phyloP scores from a whole-genome alignment of 2,888 invertebrate species.

The Parthenolecanium corni region DNA sequence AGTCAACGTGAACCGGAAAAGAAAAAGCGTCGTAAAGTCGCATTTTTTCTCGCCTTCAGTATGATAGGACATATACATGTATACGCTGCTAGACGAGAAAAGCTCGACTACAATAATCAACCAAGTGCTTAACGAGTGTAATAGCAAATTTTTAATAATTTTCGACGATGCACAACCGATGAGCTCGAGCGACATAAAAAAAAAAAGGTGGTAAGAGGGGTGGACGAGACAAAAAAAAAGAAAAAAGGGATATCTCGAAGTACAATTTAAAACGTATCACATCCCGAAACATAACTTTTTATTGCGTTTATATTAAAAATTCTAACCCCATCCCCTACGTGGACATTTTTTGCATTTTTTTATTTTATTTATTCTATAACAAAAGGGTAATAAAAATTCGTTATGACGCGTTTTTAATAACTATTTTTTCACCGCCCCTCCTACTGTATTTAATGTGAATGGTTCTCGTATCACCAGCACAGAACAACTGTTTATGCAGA shows the following conservation, averaged over 20 bases:
- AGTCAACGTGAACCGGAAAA: too few relatives aligned
- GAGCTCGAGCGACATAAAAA: not conserved
- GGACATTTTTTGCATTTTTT: not conserved
- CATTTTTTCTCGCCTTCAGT: too few relatives aligned
- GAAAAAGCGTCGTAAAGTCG: too few relatives aligned
- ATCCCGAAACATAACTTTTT: slow-evolving; percentile 13
- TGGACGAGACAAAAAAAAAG: too few relatives aligned
- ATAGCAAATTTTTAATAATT: not conserved
- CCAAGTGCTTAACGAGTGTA: not conserved
- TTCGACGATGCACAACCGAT: not conserved
- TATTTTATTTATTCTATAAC: too few relatives aligned
- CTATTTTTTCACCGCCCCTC: not conserved
- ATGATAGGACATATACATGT: too few relatives aligned
- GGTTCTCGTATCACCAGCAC: not conserved
- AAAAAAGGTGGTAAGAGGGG: too few relatives aligned
- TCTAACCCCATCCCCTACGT: not conserved
- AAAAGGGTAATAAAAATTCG: slow-evolving; percentile 22
- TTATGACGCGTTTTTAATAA: slow-evolving; percentile 25
- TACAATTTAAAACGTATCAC: slow-evolving; percentile 25
- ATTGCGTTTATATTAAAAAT: slow-evolving; percentile 20
- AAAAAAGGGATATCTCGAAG: not conserved
- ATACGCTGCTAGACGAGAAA: too few relatives aligned
- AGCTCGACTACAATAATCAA: too few relatives aligned
- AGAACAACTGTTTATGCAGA: slow-evolving; percentile 7
- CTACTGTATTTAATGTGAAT: not conserved